Evolutionary conservation across 2,888 invertebrate species (phyloP).

Genomic region (Octodonta nipae): DNA sequence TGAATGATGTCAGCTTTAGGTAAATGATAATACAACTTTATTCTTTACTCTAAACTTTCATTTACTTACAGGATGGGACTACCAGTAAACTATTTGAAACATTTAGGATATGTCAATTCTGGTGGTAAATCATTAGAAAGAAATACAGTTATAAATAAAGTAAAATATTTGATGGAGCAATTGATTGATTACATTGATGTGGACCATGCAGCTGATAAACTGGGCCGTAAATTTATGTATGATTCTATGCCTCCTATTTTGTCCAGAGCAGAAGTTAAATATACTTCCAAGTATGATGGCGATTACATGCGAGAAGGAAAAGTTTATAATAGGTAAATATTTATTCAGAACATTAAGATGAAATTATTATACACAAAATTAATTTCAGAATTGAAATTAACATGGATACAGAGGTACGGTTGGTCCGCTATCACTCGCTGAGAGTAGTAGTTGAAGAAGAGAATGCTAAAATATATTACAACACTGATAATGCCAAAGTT

Average conservation of each 20-base stretch:
- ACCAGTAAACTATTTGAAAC: constrained; percentile 62
- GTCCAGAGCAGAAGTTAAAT: constrained; percentile 48
- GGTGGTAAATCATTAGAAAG: constrained; percentile 35
- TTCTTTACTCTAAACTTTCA: constrained; percentile 4
- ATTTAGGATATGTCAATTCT: constrained; percentile 58
- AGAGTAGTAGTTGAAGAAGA: constrained; percentile 52
- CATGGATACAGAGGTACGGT: constrained; percentile 45
- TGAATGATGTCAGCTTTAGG: constrained; percentile 53
- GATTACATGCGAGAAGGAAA: constrained; percentile 52
- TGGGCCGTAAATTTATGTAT: constrained; percentile 72
- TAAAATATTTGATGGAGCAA: constrained; percentile 44
- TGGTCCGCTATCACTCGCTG: constrained; percentile 43
- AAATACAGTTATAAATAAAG: constrained; percentile 38
- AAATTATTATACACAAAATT: not conserved
- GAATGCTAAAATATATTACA: constrained; percentile 58
- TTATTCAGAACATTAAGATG: constrained; percentile 2
- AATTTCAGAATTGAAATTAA: constrained; percentile 44
- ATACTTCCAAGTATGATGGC: constrained; percentile 60
- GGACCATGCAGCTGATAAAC: constrained; percentile 73
- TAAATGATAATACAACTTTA: constrained; percentile 9
- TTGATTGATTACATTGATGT: constrained; percentile 48
- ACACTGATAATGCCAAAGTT: constrained; percentile 70
- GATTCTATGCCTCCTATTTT: constrained; percentile 78
- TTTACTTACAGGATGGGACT: constrained; percentile 44
- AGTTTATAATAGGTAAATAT: constrained; percentile 40